Evolutionary conservation across 1,140 invertebrate species (phyloP).

Genomic region (Triops longicaudatus): DNA sequence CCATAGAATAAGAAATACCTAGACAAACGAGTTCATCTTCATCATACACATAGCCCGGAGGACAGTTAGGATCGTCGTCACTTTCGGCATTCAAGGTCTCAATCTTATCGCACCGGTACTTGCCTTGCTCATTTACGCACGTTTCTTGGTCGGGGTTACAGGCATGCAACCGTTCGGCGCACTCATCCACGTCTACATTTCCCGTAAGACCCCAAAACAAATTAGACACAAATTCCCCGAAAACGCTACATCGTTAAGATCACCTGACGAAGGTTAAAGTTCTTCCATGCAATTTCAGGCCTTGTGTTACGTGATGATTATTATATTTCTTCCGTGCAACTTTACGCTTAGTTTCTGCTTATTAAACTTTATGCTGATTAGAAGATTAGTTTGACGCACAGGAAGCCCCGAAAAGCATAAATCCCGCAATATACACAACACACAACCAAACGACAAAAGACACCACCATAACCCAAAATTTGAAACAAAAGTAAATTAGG

Average conservation of each 20-base stretch:
- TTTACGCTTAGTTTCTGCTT: not conserved
- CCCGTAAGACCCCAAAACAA: constrained; percentile 1
- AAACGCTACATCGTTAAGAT: not conserved
- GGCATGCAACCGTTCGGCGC: constrained; percentile 37
- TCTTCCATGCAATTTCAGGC: not conserved
- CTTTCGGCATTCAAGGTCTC: not conserved
- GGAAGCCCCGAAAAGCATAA: not conserved
- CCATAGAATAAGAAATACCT: constrained; percentile 18
- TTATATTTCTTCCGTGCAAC: no score
- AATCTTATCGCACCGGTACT: constrained; percentile 37
- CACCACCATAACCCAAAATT: not conserved
- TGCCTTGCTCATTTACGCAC: constrained; percentile 39
- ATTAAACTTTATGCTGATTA: not conserved
- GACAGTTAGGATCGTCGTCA: constrained; percentile 44
- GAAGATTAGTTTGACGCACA: not conserved
- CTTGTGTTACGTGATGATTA: not conserved
- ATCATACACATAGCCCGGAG: constrained; percentile 49
- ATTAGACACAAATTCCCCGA: constrained; percentile 1
- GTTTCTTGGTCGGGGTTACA: constrained; percentile 35
- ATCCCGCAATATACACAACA: not conserved
- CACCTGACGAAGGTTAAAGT: constrained; percentile 1
- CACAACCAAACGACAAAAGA: not conserved
- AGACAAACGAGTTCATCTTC: constrained; percentile 34
- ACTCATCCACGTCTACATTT: constrained; percentile 52
- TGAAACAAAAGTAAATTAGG: not conserved